Base-by-base conservation (phyloP, 2,888 invertebrate genomes). In the Zelleria hepariella region DNA sequence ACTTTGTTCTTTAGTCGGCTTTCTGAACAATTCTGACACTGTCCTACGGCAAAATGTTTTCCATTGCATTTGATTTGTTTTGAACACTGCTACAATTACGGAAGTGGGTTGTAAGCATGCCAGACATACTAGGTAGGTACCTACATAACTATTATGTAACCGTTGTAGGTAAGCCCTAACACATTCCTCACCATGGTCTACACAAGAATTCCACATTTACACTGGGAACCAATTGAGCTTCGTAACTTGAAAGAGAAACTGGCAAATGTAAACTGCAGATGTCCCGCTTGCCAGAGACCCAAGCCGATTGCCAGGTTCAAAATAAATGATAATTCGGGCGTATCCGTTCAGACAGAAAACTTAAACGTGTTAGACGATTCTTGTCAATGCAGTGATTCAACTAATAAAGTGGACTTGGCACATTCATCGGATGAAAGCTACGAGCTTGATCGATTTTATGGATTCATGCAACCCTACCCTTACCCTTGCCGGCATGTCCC, bases 241-340 rank as follows among this genome's bases (percentile, higher is more conserved):
- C 51, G 51, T 10, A 5, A 51, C 10, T 62, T 86, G 23, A 85
- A 85, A 62, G 63, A 67, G 20, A 72, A 77, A 62, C 64, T 86
- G 24, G 79, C 79, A 0, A 68, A 70, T 3, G 62, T 80, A 1
- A 62, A 68, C 1, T 85, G 85, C 66, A 72, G 73, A 55, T 82
- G 82, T 26, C 8, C 26, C 15, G 18, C 6, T 15, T 58, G 58
- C 18, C 7, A 8, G 53, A 53, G 32, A 15, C 15, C 10, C 1
- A 42, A 42, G 32, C 10, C 10, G 15, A 42, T 15, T 15, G 4
- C 1, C 15, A 15, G 15, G 15, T 15, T 15, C 15, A 42, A 42
- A 42, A 42, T 42, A 42, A 15, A 42, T 42, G 32, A 42, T 10
- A 5, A 42, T 15, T 5, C 10, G 15, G 18, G 7, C 5, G 1